Conservation (phyloP, 2,888 invertebrate species). For the Eilema sororculum region DNA sequence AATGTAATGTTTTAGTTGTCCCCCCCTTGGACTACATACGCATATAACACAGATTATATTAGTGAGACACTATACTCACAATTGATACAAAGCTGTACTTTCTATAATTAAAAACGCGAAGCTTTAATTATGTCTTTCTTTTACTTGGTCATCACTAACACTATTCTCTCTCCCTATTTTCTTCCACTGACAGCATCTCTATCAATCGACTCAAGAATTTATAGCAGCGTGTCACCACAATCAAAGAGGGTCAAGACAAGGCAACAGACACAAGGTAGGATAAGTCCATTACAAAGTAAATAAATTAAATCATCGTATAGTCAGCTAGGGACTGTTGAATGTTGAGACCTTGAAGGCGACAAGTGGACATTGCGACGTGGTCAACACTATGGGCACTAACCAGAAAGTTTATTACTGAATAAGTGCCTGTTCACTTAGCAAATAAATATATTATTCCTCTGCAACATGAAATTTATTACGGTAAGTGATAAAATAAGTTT, state of each 20-base stretch:
- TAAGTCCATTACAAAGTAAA: background rate
- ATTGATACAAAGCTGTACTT: background rate
- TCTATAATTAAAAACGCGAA: background rate
- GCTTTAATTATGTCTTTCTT: background rate
- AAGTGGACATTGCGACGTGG: background rate
- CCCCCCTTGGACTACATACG: no score
- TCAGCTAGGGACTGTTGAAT: background rate
- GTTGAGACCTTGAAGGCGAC: background rate
- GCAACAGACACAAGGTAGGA: background rate
- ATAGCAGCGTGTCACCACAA: background rate
- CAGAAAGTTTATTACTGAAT: background rate
- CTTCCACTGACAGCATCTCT: background rate
- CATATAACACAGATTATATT: no score
- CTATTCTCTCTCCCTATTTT: no score
- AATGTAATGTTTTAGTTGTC: no score
- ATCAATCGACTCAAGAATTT: background rate
- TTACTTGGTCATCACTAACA: background rate
- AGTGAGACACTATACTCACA: background rate
- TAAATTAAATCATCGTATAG: background rate
- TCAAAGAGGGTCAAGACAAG: background rate
- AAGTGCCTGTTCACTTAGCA: background rate
- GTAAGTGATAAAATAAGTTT: background rate
- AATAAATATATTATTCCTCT: background rate
- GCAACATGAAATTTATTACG: background rate
- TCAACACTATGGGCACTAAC: background rate